phyloP scores from a whole-genome alignment of 2,888 invertebrate species.

The Pheosia tremula region DNA sequence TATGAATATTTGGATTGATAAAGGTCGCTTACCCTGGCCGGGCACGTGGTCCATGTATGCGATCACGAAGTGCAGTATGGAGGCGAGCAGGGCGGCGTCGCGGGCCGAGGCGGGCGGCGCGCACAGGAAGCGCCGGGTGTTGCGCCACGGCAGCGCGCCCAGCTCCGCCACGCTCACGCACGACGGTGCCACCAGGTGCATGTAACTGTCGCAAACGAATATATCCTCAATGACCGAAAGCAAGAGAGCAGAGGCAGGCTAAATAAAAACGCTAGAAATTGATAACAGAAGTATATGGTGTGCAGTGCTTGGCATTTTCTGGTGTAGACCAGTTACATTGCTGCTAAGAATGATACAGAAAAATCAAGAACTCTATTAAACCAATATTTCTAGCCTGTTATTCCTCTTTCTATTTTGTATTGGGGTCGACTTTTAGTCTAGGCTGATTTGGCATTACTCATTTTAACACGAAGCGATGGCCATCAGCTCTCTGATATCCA shows the following conservation, averaged over 20 bases:
- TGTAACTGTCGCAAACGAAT: conserved; percentile 61
- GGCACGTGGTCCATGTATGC: conserved; percentile 69
- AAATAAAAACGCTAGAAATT: too few relatives aligned
- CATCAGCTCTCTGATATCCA: too few relatives aligned
- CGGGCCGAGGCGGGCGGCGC: conserved; percentile 87
- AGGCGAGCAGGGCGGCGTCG: conserved; percentile 85
- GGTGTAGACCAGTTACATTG: too few relatives aligned
- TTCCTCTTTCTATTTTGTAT: too few relatives aligned
- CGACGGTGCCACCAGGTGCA: conserved; percentile 62
- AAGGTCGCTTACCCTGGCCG: conserved; percentile 46
- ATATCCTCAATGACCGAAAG: not conserved
- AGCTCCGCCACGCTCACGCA: conserved; percentile 57
- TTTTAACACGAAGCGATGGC: too few relatives aligned
- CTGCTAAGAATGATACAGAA: too few relatives aligned
- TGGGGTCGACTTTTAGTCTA: too few relatives aligned
- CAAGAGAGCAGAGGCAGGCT: too few relatives aligned
- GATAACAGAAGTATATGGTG: too few relatives aligned
- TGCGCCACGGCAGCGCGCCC: conserved; percentile 85
- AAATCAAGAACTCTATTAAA: too few relatives aligned
- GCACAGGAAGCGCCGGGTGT: conserved; percentile 85
- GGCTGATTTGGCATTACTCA: too few relatives aligned
- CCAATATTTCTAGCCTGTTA: too few relatives aligned
- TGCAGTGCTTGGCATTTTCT: not conserved
- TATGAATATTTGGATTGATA: not conserved
- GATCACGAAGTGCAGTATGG: conserved; percentile 67